Base-by-base conservation (phyloP, 2,888 invertebrate species). In the Eubasilissa splendida region DNA sequence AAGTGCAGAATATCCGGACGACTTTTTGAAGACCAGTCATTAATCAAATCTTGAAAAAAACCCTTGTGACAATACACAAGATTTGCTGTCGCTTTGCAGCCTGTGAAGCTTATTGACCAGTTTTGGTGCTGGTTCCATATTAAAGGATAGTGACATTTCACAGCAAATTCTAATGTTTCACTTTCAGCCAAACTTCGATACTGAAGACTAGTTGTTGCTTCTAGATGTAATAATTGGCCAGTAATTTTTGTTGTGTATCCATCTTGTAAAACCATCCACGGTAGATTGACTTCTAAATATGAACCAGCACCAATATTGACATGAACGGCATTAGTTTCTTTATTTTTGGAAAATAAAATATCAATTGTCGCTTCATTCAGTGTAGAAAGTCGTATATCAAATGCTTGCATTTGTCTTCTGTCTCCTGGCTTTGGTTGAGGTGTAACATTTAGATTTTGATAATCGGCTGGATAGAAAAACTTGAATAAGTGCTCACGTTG, bases 121-220 rank as follows among this genome's bases (percentile, higher is more conserved):
- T 96, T 94, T 88, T 99, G 99, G 85, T 97, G 96, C 84, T 96
- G 97, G 88, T 99, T 99, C 98, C 99, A 99, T 80, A 94, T 93
- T 63, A 95, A 91, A 0, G 99, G 99, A 88, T 98, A 99, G 86
- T 96, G 95, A 85, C 95, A 95, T 86, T 93, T 93, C 2, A 98
- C 92, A 80, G 95, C 95, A 88, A 99, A 98, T 89, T 98, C 97
- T 82, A 99, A 89, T 0, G 98, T 98, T 90, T 99, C 99, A 87
- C 97, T 97, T 86, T 97, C 96, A 2, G 98, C 94, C 84, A 99
- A 91, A 87, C 97, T 97, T 82, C 99, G 93, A 88, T 96, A 99
- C 87, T 95, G 96, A 74, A 99, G 91, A 89, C 98, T 98, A 0
- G 99, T 99, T 0, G 98, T 98, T 0, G 97, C 97, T 88, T 99